Conservation (phyloP, 2,113 vertebrate species). For the Tachuris rubrigastra region DNA sequence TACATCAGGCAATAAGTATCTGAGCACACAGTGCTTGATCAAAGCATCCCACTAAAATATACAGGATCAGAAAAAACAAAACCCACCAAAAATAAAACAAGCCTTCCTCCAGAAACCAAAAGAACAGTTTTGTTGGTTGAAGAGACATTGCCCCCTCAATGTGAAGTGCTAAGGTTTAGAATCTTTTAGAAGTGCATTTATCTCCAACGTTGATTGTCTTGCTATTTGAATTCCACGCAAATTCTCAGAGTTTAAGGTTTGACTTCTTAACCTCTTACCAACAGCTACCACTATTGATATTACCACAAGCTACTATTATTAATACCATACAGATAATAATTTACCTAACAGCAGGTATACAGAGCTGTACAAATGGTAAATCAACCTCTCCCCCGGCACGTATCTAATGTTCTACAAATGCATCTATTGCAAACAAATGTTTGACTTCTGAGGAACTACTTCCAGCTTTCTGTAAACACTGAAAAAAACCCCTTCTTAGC, state of each 20-base stretch:
- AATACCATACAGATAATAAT: not conserved
- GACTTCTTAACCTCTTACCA: not conserved
- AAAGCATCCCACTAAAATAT: not conserved
- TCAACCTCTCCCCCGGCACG: not conserved
- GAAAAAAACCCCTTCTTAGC: rapidly evolving
- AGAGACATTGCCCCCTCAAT: not conserved
- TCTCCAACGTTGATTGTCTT: not conserved
- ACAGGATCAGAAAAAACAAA: not conserved
- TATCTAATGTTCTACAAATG: rapidly evolving
- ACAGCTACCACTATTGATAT: not conserved
- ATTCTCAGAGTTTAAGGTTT: not conserved
- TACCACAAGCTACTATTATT: not conserved
- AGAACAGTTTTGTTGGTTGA: not conserved
- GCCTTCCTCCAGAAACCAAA: not conserved
- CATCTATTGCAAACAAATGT: not conserved
- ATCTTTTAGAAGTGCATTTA: not conserved
- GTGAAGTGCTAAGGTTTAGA: not conserved
- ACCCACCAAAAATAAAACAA: not conserved
- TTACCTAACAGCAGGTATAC: not conserved
- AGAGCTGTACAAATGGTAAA: not conserved
- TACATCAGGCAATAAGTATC: not conserved
- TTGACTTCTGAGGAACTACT: not conserved
- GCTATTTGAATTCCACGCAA: not conserved
- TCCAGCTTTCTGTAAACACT: not conserved
- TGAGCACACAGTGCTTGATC: not conserved